Evolutionary conservation across 2,888 invertebrate genomes (phyloP), one percentile per base, ranked within the genome.

Genomic region (Labia minor): DNA sequence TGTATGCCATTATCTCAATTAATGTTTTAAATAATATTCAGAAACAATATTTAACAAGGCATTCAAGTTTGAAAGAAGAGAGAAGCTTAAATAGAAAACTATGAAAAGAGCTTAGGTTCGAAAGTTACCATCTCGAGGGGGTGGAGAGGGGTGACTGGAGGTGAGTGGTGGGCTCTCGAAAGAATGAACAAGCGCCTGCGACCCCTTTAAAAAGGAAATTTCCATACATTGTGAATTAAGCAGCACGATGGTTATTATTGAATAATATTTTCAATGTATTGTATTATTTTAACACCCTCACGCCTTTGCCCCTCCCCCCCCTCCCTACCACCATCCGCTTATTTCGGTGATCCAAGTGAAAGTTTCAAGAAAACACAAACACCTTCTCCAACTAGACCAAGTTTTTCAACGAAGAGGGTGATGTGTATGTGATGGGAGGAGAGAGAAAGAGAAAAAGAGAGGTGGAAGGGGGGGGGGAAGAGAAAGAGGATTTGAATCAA

Each of bases 261-360:
- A 49, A 49, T 26, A 26, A 26, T 49, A 49, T 49, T 49, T 49
- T 49, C 49, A 49, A 49, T 49, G 49, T 49, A 49, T 49, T 49
- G 49, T 26, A 26, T 49, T 49, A 49, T 49, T 49, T 49, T 49
- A 49, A 3, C 3, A 49, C 14, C 16, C 49, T 3, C 26, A 26
- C 26, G 8, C 26, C 26, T 26, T 26, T 26, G n/a, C n/a, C n/a
- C n/a, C n/a, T n/a, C n/a, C n/a, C n/a, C n/a, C n/a, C n/a, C n/a
- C n/a, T n/a, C n/a, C n/a, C n/a, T n/a, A n/a, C n/a, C n/a, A n/a
- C n/a, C n/a, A n/a, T n/a, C n/a, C n/a, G n/a, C n/a, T n/a, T n/a
- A n/a, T n/a, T n/a, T n/a, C n/a, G n/a, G n/a, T n/a, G 3, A 26
- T 26, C 26, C 3, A 8, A 8, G 26, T 26, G 26, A 49, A 49